Evolutionary conservation across 30 jellyfish, hydroid and myxozoan species (phyloP), one percentile per base, ranked within the genome.

Genomic region (Pelagia noctiluca): DNA sequence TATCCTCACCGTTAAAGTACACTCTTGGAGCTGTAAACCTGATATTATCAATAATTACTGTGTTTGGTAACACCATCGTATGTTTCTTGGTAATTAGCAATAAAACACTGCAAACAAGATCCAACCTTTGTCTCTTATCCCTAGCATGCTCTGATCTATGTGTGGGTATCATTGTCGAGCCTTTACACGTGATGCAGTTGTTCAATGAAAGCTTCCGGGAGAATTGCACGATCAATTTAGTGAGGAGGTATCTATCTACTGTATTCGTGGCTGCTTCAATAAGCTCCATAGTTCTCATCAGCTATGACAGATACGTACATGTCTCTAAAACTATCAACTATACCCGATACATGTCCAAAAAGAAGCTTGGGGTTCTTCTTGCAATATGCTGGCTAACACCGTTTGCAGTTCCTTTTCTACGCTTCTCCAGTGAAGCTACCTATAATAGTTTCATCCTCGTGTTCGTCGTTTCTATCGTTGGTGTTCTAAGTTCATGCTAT

Each of bases 261-360:
- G 50, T 91, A 19, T 57, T 91, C 30, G 72, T 79, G 83, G 96
- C 96, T 19, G 89, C 96, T 0, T 88, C 98, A 3, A 73, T 85
- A 37, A 65, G 90, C 3, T 64, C 96, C 16, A 63, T 91, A 16
- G 90, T 93, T 0, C 68, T 91, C 18, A 75, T 91, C 2, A 70
- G 95, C 48, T 86, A 64, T 61, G 98, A 91, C 80, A 63, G 98
- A 7, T 91, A 80, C 79, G 62, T 74, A 31, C 88, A 78, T 28
- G 71, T 91, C 21, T 54, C 94, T 3, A 91, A 65, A 62, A 83
- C 84, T 0, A 64, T 47, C 21, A 78, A 80, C 22, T 91, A 91
- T 79, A 50, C 36, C 25, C 68, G 33, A 32, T 60, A 13, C 57
- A 85, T 86, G 95, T 24, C 98, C 28, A 85, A 71, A 53, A 31